These are phyloP conservation scores for Oedothorax gibbosus DNA, from an alignment of 1,140 invertebrate genomes.

Conservation along the genomic window DNA sequence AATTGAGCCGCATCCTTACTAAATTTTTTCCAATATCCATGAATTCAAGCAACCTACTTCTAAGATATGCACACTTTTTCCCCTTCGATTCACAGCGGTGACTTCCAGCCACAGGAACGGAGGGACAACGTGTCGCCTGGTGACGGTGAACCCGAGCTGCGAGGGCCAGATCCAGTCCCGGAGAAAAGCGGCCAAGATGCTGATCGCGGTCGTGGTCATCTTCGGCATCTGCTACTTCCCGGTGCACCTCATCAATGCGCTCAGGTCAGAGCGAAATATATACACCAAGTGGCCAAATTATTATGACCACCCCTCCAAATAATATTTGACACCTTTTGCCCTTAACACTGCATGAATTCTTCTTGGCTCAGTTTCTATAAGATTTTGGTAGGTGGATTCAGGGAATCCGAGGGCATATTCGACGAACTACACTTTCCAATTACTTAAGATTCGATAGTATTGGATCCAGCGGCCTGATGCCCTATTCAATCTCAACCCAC, in stretches of 20 bases:
- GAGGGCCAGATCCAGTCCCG: slow-evolving; percentile 78
- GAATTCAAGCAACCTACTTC: background rate
- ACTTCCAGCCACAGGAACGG: slow-evolving; percentile 23
- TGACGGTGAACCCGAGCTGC: slow-evolving; percentile 32
- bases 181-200: slow-evolving; percentile 91
- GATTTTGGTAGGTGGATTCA: no score
- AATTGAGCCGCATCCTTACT: background rate
- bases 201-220: slow-evolving; percentile 88
- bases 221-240: slow-evolving; percentile 91
- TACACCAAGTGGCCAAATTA: no score
- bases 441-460: no score
- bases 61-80: background rate
- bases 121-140: slow-evolving; percentile 30
- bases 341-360: no score
- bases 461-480: no score
- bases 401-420: no score
- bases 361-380: no score
- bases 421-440: no score
- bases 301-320: no score
- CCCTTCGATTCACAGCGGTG: slow-evolving; percentile 14
- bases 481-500: no score
- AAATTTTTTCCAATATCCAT: background rate
- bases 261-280: slow-evolving; percentile 72
- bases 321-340: no score
- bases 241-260: slow-evolving; percentile 83